Evolutionary conservation across 2,797 vertebrate genomes (phyloP).

Genomic region (Neostethus bicornis): DNA sequence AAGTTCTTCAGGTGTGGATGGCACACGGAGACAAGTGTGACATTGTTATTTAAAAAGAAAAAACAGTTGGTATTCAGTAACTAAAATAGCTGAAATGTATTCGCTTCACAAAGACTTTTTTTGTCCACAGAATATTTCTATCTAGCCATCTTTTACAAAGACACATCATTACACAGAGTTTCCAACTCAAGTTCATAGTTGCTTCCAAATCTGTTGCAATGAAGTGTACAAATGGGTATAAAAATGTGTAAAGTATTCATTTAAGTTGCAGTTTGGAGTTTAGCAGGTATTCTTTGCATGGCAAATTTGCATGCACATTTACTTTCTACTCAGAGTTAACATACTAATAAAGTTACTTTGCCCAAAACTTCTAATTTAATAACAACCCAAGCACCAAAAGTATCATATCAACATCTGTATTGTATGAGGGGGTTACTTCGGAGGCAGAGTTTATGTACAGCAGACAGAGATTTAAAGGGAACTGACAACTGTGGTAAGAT

Average conservation of each 20-base stretch:
- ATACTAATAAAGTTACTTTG: too few relatives aligned
- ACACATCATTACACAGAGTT: not conserved
- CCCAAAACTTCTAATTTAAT: too few relatives aligned
- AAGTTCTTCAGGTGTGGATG: slow-evolving; percentile 45
- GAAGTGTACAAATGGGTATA: not conserved
- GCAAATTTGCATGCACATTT: too few relatives aligned
- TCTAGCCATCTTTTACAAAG: too few relatives aligned
- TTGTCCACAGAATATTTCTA: not conserved
- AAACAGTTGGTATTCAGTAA: slow-evolving; percentile 15
- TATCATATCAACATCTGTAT: too few relatives aligned
- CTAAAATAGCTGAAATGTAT: slow-evolving; percentile 21
- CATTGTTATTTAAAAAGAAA: slow-evolving; percentile 51
- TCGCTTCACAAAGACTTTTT: not conserved
- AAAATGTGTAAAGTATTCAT: not conserved
- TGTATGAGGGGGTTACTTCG: too few relatives aligned
- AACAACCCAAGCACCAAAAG: too few relatives aligned
- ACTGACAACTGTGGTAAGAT: not conserved
- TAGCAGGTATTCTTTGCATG: too few relatives aligned
- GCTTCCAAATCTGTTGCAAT: not conserved
- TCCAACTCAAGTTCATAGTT: not conserved
- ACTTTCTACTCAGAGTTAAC: too few relatives aligned
- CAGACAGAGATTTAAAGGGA: not conserved
- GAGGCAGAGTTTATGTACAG: too few relatives aligned
- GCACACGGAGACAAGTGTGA: slow-evolving; percentile 42
- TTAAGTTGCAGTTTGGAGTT: not conserved